These are phyloP conservation scores for Lates japonicus DNA, from an alignment of 2,797 vertebrate species.

Conservation along the genomic window DNA sequence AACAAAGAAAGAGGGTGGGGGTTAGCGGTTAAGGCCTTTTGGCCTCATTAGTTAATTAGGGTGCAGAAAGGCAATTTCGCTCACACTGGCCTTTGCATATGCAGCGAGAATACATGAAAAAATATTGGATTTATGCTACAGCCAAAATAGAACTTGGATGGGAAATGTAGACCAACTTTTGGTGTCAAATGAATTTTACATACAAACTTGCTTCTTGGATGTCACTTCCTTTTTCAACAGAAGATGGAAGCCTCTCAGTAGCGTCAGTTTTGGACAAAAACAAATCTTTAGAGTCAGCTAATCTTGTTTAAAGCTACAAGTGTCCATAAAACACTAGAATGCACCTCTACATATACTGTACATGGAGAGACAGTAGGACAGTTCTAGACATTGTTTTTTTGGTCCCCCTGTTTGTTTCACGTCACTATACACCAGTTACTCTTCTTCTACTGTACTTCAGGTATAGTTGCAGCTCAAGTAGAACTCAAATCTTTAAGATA, in stretches of 20 bases:
- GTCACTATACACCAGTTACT: background rate
- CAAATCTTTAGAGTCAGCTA: no score
- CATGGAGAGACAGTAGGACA: background rate
- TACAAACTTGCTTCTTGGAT: background rate
- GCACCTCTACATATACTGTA: background rate
- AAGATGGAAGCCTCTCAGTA: background rate
- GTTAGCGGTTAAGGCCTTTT: slow-evolving; percentile 55
- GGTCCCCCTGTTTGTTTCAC: background rate
- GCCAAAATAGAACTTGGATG: slow-evolving; percentile 26
- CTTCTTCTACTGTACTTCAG: background rate
- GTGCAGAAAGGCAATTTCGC: slow-evolving; percentile 53
- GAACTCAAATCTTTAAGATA: no score
- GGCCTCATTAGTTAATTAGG: slow-evolving; percentile 81
- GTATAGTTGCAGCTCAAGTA: background rate
- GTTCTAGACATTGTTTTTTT: background rate
- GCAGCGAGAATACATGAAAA: slow-evolving; percentile 36
- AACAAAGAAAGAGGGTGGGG: slow-evolving; percentile 51
- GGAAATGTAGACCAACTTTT: background rate
- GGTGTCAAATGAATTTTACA: background rate
- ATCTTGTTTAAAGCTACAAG: background rate
- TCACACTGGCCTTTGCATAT: slow-evolving; percentile 43
- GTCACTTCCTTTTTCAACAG: background rate
- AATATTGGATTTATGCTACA: background rate
- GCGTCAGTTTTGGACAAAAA: background rate
- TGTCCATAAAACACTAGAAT: background rate